Evolutionary conservation across 92 coral and sea anemone genomes (phyloP), one percentile per base, ranked within the genome.

Genomic region (Bergia puertoricense): DNA sequence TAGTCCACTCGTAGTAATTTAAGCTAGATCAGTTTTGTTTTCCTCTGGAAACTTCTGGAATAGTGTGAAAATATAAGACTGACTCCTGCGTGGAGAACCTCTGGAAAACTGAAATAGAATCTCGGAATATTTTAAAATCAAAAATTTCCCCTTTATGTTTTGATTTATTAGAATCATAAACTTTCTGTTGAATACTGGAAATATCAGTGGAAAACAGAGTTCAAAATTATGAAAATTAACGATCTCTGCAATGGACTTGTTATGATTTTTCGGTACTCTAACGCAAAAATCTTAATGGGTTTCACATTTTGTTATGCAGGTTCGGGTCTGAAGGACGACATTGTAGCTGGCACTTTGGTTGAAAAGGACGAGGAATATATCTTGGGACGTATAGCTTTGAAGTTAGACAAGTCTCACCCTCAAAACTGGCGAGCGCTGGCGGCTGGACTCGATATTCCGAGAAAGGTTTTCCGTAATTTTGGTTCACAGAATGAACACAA

Each of bases 351-450:
- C 40, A 94, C 93, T 20, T 81, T 95, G 40, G 89, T 95, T 15
- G 98, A 95, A 80, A 88, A 87, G 74, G 93, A 95, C 4, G 96
- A 95, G 72, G 86, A 89, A 5, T 95, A 90, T 66, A 89, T 95
- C 18, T 91, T 95, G 59, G 98, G 93, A 14, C 89, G 83, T 41
- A 80, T 95, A 62, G 94, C 98, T 36, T 77, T 93, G 23, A 95
- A 87, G 69, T 92, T 95, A 65, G 98, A 95, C 83, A 80, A 82
- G 74, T 89, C 85, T 44, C 78, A 86, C n/a, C 81, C 77, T 5
- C 86, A 83, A 40, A 93, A 92, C 80, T 95, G 98, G 98, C 92
- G 88, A 80, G 72, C 83, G 45, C 90, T 95, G 15, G 96, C 98
- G 1, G 76, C 88, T 2, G 96, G 92, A 79, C 91, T 95, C 44